Base-by-base conservation (phyloP, 2,797 vertebrate species). In the Taeniopygia guttata region DNA sequence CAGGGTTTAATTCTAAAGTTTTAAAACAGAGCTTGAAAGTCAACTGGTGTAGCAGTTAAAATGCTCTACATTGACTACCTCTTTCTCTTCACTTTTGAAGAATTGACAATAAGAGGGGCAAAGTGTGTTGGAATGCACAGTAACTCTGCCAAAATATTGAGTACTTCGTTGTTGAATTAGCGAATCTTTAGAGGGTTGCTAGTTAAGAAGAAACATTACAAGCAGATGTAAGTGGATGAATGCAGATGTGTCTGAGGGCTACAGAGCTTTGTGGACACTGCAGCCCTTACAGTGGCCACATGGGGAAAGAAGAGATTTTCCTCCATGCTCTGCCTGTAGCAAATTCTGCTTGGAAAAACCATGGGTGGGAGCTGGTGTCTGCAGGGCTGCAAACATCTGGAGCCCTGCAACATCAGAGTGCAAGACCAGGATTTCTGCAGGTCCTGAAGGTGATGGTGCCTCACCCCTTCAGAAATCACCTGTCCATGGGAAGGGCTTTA, bases 21-120 rank as follows among this genome's bases (percentile, higher is more conserved):
- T 95, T 95, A 92, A 90, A 95, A 13, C 27, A 38, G 77, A 94
- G 60, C 52, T 86, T 84, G 74, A 86, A 96, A 76, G 67, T 78
- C 86, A 87, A 38, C 52, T 84, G 70, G 17, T 55, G 9, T 63
- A 49, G 48, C 16, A 64, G 69, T 82, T 91, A 83, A 77, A 94
- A 70, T 75, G 42, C 30, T 90, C 45, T 60, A 75, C 80, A 23
- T 11, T 38, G 58, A 15, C 40, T 70, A 72, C 90, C 89, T 84
- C 81, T 90, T 94, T 79, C 77, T 84, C 63, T 92, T 97, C 55
- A 27, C 60, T 96, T 95, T 76, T 77, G 56, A 72, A 32, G 22
- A 42, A 48, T 1, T n/a, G 70, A 79, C 43, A 80, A 32, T 27
- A 36, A 55, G 27, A 49, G 32, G 16, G 27, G 34, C 29, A 75